These are phyloP conservation scores for Tetrao urogallus DNA, from an alignment of 2,113 vertebrate species.

Conservation along the genomic window DNA sequence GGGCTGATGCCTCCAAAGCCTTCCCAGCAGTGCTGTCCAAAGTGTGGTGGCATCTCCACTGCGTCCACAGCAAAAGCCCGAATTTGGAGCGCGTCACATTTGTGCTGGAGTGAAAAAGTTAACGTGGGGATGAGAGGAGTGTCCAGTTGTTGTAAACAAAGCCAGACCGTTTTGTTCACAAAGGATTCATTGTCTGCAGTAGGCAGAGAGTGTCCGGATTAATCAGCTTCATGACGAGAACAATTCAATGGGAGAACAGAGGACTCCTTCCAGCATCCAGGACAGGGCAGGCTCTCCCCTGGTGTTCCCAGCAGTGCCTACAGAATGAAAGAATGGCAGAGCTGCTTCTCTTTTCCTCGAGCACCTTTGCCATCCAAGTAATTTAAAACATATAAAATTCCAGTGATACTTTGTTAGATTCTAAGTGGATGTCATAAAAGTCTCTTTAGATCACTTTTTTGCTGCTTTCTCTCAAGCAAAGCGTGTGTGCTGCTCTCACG, in stretches of 20 bases:
- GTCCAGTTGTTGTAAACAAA: slow-evolving; percentile 68
- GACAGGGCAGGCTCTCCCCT: background rate
- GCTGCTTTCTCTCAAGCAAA: background rate
- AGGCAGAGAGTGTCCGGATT: slow-evolving; percentile 62
- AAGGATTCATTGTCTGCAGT: slow-evolving; percentile 64
- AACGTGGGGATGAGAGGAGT: slow-evolving; percentile 59
- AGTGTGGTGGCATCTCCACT: background rate
- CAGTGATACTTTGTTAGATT: background rate
- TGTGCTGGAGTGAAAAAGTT: slow-evolving; percentile 30
- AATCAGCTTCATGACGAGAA: slow-evolving; percentile 66
- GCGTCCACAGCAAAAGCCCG: background rate
- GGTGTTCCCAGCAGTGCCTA: background rate
- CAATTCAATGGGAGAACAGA: slow-evolving; percentile 31
- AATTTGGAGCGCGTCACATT: background rate
- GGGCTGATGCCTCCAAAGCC: background rate
- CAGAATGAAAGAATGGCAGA: background rate
- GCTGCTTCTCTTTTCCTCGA: background rate
- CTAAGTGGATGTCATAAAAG: background rate
- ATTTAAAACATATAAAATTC: background rate
- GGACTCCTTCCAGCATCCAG: background rate
- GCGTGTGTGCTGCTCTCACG: background rate
- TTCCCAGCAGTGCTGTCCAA: accelerated
- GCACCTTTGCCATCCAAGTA: background rate
- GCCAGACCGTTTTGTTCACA: slow-evolving; percentile 53
- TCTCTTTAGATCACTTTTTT: background rate